Conservation (phyloP, 2,113 vertebrate genomes). For the Oophaga pumilio region DNA sequence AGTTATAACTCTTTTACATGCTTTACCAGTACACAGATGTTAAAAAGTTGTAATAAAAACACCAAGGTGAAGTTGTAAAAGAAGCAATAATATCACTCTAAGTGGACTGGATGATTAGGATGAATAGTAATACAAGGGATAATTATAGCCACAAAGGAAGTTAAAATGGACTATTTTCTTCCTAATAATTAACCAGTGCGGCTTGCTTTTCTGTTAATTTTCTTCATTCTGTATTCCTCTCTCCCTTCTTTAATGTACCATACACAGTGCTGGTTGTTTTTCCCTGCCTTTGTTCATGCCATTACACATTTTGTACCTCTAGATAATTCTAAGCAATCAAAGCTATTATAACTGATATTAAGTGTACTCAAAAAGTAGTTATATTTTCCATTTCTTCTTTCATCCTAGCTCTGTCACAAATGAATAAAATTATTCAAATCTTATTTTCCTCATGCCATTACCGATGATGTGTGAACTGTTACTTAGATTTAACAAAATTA, state of each 20-base stretch:
- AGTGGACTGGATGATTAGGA: conserved; percentile 31
- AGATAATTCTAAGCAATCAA: conserved; percentile 58
- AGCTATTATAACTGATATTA: conserved; percentile 59
- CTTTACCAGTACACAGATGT: neutral
- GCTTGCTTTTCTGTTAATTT: conserved; percentile 58
- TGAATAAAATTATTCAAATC: conserved; percentile 58
- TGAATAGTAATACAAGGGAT: conserved; percentile 36
- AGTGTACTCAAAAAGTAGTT: conserved; percentile 58
- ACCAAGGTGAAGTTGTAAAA: conserved; percentile 17
- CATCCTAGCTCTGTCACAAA: conserved; percentile 52
- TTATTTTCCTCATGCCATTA: conserved; percentile 57
- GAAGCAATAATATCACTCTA: conserved; percentile 42
- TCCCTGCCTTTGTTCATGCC: conserved; percentile 49
- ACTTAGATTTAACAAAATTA: conserved; percentile 50
- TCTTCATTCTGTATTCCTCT: conserved; percentile 56
- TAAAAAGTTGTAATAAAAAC: conserved; percentile 3
- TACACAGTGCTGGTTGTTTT: conserved; percentile 37
- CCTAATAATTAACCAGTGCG: conserved; percentile 60
- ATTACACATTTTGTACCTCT: conserved; percentile 56
- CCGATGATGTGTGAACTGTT: conserved; percentile 42
- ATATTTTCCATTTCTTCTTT: conserved; percentile 58
- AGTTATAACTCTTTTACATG: neutral
- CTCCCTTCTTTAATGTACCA: conserved; percentile 61
- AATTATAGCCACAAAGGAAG: conserved; percentile 57
- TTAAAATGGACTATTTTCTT: conserved; percentile 61